A percentile compares a stretch with the other conserved stretches of the same genome.
Evolutionary conservation across 2,797 vertebrate genomes (phyloP).

Genomic region (Malurus leucopterus): DNA sequence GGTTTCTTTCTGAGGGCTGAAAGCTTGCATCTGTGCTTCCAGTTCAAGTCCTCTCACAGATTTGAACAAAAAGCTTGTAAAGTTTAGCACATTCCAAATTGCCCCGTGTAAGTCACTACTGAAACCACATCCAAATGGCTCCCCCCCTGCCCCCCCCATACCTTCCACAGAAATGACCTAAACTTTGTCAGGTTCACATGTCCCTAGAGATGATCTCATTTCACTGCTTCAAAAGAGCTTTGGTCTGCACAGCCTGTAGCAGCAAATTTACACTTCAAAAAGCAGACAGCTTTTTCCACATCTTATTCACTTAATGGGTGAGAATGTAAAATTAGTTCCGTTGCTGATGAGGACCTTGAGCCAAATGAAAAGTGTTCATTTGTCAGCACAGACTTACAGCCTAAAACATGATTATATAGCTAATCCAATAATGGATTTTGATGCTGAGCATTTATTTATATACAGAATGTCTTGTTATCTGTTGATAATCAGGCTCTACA

Average conservation of each 20-base stretch:
- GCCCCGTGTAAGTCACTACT: constrained; percentile 40
- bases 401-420: constrained; percentile 84
- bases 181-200: constrained; percentile 79
- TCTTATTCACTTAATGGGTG: constrained; percentile 85
- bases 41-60: constrained; percentile 11
- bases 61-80: constrained; percentile 28
- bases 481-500: constrained; percentile 81
- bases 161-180: constrained; percentile 76
- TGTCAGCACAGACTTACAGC: constrained; percentile 83
- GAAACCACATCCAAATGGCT: constrained; percentile 30
- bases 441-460: constrained; percentile 83
- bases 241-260: constrained; percentile 82
- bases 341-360: constrained; percentile 85
- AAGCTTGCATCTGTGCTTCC: constrained; percentile 31
- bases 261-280: constrained; percentile 85
- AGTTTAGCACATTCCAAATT: constrained; percentile 48
- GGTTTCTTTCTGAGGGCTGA: constrained; percentile 28
- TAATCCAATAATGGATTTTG: constrained; percentile 85
- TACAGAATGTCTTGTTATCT: constrained; percentile 81
- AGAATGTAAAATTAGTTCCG: constrained; percentile 85
- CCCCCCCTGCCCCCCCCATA: neutral
- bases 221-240: constrained; percentile 83
- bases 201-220: constrained; percentile 82
- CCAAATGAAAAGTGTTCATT: constrained; percentile 87
- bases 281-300: constrained; percentile 82